Conservation (phyloP, 2,113 vertebrate species). For the Vombatus ursinus region DNA sequence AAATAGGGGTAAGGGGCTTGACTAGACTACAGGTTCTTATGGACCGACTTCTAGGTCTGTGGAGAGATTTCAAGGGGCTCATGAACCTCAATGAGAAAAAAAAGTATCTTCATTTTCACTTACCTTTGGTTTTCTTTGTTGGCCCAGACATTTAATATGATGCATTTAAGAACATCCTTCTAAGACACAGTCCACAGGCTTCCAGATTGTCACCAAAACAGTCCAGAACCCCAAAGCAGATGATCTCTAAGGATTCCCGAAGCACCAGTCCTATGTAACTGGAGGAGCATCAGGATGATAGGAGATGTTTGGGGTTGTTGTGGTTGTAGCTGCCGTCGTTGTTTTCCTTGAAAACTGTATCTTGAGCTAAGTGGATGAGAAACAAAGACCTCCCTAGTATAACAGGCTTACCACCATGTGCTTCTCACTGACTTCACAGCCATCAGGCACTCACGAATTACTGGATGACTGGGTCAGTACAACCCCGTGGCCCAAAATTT, state of each 20-base stretch:
- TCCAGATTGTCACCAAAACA: background rate
- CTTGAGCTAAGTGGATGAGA: background rate
- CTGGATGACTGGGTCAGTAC: background rate
- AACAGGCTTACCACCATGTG: background rate
- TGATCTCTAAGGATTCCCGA: background rate
- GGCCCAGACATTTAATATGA: background rate
- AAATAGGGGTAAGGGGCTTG: background rate
- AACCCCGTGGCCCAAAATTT: background rate
- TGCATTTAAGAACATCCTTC: background rate
- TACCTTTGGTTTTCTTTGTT: background rate
- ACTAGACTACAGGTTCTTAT: background rate
- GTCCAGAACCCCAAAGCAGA: background rate
- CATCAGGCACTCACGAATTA: background rate
- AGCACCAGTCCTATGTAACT: background rate
- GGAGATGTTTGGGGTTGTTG: background rate
- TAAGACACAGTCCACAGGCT: background rate
- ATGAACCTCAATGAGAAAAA: background rate
- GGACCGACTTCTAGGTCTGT: background rate
- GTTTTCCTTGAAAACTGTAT: background rate
- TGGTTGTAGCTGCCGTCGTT: background rate
- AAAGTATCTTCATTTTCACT: background rate
- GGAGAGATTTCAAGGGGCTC: background rate
- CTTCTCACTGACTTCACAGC: background rate
- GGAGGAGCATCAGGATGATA: background rate
- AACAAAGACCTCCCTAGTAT: background rate